Base-by-base conservation (phyloP, 1,140 invertebrate genomes). In the Aphidius ervi region DNA sequence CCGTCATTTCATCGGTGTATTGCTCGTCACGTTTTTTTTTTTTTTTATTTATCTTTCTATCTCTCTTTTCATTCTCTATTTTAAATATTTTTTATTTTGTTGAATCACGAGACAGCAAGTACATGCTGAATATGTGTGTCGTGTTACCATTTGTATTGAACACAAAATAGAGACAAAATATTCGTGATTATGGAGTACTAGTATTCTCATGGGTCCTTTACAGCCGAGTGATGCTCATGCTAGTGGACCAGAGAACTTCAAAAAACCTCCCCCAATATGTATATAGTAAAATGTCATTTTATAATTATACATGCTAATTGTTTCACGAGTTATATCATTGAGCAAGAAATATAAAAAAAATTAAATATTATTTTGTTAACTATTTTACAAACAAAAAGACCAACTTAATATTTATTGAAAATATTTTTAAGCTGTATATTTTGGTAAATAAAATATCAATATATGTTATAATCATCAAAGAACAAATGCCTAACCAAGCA, bases 301-400 rank as follows among this genome's bases (percentile, higher is more conserved):
- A 56, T 56, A 77, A 80, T 80, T 80, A 80, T 78, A 70, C 75
- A 77, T 77, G 78, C 75, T 80, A 80, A 80, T 80, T 78, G 74
- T 73, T 73, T 75, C 74, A 67, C 70, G 69, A 67, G 69, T 67
- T 59, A 63, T 16, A 16, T 16, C 16, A 16, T 16, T 16, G 16
- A 63, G 63, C 63, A 31, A 20, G 48, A 23, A 23, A 1, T 3
- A 49, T 1, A 9, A 49, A 7, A 23, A 9, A n/a, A 31, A 48
- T 6, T 23, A 8, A 48, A 1, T 1, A 8, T 45, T 45, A 10
- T 45, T 45, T 45, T 10, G 10, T 6, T 45, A 45, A 45, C 7
- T 45, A n/a, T n/a, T 45, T 1, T 16, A 0, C 16, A 16, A 16
- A 16, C 16, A 16, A 16, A 16, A 16, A 16, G 16, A 16, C 1